A percentile compares a stretch with the other conserved stretches of the same genome.
phyloP scores from a whole-genome alignment of 1,140 invertebrate species.

The Laupala kohalensis region DNA sequence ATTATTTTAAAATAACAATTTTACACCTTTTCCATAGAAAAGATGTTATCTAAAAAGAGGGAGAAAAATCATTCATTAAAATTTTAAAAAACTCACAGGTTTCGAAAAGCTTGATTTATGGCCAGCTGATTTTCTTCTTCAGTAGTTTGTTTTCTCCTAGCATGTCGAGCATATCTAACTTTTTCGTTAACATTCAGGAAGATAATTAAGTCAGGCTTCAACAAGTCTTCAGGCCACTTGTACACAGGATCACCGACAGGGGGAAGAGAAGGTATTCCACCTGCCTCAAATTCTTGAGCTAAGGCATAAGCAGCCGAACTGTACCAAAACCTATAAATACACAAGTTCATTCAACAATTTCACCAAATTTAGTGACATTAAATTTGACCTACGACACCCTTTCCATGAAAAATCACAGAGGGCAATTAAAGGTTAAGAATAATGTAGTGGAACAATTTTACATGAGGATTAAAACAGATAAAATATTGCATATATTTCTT shows the following conservation, averaged over 20 bases:
- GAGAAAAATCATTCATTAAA: too few species aligned
- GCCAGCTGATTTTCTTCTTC: not conserved
- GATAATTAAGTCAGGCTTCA: slow-evolving; percentile 12
- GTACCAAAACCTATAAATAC: slow-evolving; percentile 13
- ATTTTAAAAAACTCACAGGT: slow-evolving; percentile 1
- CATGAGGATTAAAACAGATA: too few species aligned
- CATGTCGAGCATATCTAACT: not conserved
- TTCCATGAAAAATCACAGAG: too few species aligned
- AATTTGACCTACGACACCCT: too few species aligned
- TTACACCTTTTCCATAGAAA: too few species aligned
- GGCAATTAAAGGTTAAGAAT: too few species aligned
- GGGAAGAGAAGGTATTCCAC: not conserved
- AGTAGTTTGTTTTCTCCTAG: not conserved
- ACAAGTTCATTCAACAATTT: too few species aligned
- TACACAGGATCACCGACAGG: slow-evolving; percentile 9
- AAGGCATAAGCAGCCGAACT: slow-evolving; percentile 11
- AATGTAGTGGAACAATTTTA: too few species aligned
- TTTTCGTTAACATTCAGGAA: not conserved
- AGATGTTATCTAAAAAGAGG: too few species aligned
- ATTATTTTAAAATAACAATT: too few species aligned
- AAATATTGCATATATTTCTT: too few species aligned
- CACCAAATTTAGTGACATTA: too few species aligned
- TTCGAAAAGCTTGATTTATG: not conserved
- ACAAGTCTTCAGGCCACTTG: slow-evolving; percentile 11
- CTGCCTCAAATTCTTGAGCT: slow-evolving; percentile 4